Base-by-base conservation (phyloP, 2,113 vertebrate genomes). In the Bufo bufo region DNA sequence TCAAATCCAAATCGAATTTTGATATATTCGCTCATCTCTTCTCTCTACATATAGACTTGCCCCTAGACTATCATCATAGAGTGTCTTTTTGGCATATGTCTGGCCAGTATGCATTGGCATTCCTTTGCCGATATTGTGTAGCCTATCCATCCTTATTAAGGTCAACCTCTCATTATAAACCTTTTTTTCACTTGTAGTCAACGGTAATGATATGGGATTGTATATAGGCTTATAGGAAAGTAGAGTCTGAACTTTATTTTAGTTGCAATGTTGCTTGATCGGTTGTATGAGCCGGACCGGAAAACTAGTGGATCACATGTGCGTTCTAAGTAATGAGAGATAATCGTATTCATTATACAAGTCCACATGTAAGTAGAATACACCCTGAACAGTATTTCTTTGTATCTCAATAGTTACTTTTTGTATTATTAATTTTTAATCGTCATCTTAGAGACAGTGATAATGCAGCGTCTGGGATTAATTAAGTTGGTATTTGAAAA, bases 401-500 rank as follows among this genome's bases (percentile, higher is more conserved):
- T 50, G 69, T 85, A 63, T 74, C 23, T 85, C 66, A 56, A 75
- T 50, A 66, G 49, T 80, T 80, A 47, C 58, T 80, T 86, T 66
- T 56, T 81, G 75, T 33, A 81, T 43, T 33, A 81, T 43, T 59
- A 77, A 77, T 78, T 56, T 87, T 23, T 54, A 77, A 75, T 54
- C 54, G 19, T 69, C 63, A 81, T 71, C 45, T 4, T 71, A 82
- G 69, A 59, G 16, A 72, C 56, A n/a, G 78, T 72, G 77, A 81
- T 74, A 56, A 82, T 56, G 20, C 78, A 74, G 54, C 78, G n/a
- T 81, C 86, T 74, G 77, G 49, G 80, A 81, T 87, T 87, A 82
- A 87, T 87, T 87, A 87, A 72, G 33, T 59, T 10, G 43, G 63
- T 82, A 80, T 87, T 87, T 82, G 63, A n/a, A 5, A 82, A 71